phyloP scores from a whole-genome alignment of 1,140 invertebrate species.

The Temnothorax longispinosus region DNA sequence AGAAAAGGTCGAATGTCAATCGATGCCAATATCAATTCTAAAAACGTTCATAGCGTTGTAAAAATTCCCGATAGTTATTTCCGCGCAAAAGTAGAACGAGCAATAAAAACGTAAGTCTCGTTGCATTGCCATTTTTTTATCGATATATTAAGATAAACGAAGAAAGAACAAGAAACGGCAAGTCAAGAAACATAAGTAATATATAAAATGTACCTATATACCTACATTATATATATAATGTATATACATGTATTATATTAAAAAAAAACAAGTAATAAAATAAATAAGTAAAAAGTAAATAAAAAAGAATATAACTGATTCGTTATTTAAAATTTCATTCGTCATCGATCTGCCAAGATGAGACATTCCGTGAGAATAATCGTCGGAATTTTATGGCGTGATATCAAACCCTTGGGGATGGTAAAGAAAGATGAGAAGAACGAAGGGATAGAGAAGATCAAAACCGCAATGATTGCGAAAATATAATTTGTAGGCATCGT shows the following conservation, averaged over 20 bases:
- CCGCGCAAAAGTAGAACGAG: constrained; percentile 5
- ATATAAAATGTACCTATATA: background rate
- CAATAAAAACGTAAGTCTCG: constrained; percentile 6
- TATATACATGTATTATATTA: background rate
- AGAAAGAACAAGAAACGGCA: background rate
- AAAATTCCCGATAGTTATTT: constrained; percentile 26
- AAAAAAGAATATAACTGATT: background rate
- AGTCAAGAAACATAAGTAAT: background rate
- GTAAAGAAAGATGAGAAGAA: background rate
- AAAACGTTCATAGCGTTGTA: constrained; percentile 22
- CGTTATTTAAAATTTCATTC: background rate
- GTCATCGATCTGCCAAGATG: background rate
- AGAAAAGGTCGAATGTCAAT: background rate
- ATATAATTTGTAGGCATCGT: constrained; percentile 49
- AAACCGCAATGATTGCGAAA: constrained; percentile 37
- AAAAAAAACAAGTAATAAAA: no score
- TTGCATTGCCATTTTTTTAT: constrained; percentile 5
- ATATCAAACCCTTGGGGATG: constrained; percentile 16
- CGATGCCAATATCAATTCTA: constrained; percentile 17
- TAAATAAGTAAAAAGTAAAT: background rate
- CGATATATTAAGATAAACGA: constrained; percentile 1
- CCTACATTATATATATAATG: background rate
- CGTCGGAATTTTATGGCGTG: constrained; percentile 10
- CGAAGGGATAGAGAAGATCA: background rate
- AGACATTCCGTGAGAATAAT: constrained; percentile 37